Conservation (phyloP, 2,113 vertebrate genomes). For the Pleuronectes platessa region DNA sequence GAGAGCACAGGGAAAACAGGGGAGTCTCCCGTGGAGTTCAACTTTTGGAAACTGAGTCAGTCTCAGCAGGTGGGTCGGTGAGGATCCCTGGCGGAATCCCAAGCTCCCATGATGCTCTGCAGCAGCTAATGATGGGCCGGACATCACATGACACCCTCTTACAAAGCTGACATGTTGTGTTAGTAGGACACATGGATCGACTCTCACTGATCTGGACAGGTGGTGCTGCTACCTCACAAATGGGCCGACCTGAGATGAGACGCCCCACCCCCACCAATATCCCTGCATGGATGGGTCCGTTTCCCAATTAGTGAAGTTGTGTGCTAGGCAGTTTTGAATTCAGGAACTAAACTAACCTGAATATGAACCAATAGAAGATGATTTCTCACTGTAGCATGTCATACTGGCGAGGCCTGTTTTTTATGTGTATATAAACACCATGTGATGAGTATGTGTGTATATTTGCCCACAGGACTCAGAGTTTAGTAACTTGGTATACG, state of each 20-base stretch:
- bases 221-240: constrained; percentile 25
- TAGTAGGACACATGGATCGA: constrained; percentile 1
- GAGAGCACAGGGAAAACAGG: constrained; percentile 8
- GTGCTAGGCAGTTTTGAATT: constrained; percentile 37
- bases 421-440: constrained; percentile 2
- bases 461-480: neutral
- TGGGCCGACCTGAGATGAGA: constrained; percentile 21
- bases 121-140: constrained; percentile 23
- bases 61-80: constrained; percentile 40
- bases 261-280: neutral
- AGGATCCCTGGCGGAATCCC: constrained; percentile 30
- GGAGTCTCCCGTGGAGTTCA: constrained; percentile 34
- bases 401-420: constrained; percentile 11
- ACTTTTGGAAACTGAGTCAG: constrained; percentile 52
- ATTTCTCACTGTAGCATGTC: constrained; percentile 42
- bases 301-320: constrained; percentile 33
- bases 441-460: constrained; percentile 13
- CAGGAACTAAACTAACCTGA: constrained; percentile 36
- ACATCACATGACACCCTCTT: constrained; percentile 16
- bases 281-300: constrained; percentile 19
- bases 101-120: constrained; percentile 48
- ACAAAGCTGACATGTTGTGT: constrained; percentile 1
- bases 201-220: constrained; percentile 19
- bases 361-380: constrained; percentile 22
- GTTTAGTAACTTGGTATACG: neutral